phyloP scores from a whole-genome alignment of 1,140 invertebrate species.

The Lineus longissimus region DNA sequence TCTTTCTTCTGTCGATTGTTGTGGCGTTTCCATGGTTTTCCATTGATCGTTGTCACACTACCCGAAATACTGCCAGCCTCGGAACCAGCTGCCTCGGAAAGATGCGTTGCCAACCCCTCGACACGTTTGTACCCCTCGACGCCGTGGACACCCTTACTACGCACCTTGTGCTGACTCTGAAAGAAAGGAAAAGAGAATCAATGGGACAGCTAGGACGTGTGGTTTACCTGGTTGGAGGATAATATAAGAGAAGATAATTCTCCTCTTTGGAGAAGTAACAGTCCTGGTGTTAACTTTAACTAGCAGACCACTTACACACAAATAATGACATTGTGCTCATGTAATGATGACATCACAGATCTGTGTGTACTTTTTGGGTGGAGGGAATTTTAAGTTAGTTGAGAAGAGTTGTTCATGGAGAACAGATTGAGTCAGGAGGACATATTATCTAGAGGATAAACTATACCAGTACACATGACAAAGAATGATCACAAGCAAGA shows the following conservation, averaged over 20 bases:
- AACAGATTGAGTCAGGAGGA: too few species aligned
- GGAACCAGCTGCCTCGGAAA: not conserved
- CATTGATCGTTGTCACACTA: conserved; percentile 21
- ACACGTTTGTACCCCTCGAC: conserved; percentile 25
- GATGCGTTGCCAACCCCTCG: conserved; percentile 20
- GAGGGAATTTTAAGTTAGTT: too few species aligned
- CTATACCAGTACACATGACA: too few species aligned
- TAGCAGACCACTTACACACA: too few species aligned
- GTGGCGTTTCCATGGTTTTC: conserved; percentile 81
- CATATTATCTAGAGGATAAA: too few species aligned
- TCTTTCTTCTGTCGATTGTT: conserved; percentile 79
- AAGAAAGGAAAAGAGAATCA: conserved; percentile 8
- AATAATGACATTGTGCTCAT: too few species aligned
- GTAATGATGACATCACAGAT: too few species aligned
- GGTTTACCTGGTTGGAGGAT: not conserved
- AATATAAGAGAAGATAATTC: not conserved
- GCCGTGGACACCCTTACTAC: conserved; percentile 26
- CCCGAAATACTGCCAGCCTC: conserved; percentile 4
- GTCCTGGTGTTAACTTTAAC: too few species aligned
- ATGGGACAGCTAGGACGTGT: not conserved
- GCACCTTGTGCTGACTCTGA: conserved; percentile 23
- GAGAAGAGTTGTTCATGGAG: too few species aligned
- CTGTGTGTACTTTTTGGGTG: too few species aligned
- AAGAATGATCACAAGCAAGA: too few species aligned
- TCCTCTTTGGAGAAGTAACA: too few species aligned